Evolutionary conservation across 2,888 invertebrate species (phyloP).

Genomic region (Cybosia mesomella): DNA sequence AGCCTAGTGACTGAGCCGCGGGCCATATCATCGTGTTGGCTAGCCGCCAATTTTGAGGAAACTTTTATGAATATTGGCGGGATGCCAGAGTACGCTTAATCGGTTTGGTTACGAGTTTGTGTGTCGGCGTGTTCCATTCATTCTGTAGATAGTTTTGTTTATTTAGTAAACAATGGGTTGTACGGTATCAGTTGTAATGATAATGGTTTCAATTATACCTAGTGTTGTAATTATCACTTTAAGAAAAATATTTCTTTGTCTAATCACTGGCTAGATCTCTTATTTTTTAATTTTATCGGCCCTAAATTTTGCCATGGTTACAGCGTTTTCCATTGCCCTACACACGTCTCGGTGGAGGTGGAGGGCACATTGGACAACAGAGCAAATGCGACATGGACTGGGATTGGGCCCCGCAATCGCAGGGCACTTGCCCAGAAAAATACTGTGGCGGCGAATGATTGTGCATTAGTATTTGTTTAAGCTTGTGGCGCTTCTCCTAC

Average conservation of each 20-base stretch:
- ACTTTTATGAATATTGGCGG: constrained; percentile 63
- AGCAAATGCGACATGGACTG: no score
- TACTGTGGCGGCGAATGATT: constrained; percentile 7
- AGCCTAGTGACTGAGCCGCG: constrained; percentile 66
- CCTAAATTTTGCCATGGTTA: no score
- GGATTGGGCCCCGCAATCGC: no score
- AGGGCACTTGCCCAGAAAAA: no score
- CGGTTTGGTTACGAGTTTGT: constrained; percentile 47
- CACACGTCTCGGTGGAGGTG: no score
- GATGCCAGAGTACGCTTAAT: constrained; percentile 59
- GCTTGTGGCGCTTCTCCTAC: background rate
- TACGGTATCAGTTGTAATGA: constrained; percentile 61
- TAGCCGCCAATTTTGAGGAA: constrained; percentile 60
- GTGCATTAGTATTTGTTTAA: background rate
- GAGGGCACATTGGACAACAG: no score
- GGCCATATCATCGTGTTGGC: constrained; percentile 72
- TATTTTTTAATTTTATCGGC: no score
- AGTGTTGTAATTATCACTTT: constrained; percentile 27
- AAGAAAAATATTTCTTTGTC: no score
- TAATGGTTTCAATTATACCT: constrained; percentile 42
- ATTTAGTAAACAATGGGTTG: constrained; percentile 80
- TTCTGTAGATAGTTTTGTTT: constrained; percentile 67
- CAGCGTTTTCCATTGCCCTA: no score
- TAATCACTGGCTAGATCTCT: no score
- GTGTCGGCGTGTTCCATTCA: constrained; percentile 61